A percentile compares a stretch with the other conserved stretches of the same genome.
phyloP scores from a whole-genome alignment of 2,797 vertebrate species.

The Gymnothorax javanicus region DNA sequence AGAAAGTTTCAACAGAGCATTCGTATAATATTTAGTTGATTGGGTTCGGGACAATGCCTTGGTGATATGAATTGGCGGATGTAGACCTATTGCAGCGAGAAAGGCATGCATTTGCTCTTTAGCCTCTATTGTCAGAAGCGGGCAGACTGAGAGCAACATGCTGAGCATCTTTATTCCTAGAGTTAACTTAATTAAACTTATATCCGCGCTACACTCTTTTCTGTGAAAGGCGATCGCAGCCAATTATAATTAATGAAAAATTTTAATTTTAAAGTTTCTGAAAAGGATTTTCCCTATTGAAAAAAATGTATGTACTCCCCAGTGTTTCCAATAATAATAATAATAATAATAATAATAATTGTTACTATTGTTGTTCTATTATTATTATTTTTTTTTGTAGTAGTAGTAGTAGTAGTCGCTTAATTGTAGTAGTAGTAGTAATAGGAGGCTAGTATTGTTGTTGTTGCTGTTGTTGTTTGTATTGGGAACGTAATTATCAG shows the following conservation, averaged over 20 bases:
- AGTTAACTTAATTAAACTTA: slow-evolving; percentile 79
- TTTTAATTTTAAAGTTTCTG: not conserved
- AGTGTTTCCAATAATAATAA: not conserved
- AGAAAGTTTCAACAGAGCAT: slow-evolving; percentile 76
- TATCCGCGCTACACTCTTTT: slow-evolving; percentile 65
- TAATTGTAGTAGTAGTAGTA: not conserved
- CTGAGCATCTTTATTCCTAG: slow-evolving; percentile 73
- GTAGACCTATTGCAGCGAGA: slow-evolving; percentile 59
- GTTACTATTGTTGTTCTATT: not conserved
- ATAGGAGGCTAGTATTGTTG: not conserved
- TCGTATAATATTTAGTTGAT: slow-evolving; percentile 86
- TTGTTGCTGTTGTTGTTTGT: not conserved
- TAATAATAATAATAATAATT: not conserved
- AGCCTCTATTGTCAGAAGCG: slow-evolving; percentile 60
- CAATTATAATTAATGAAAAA: slow-evolving; percentile 48
- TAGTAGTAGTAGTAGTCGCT: not conserved
- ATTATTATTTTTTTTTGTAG: slow-evolving; percentile 8
- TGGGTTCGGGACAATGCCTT: slow-evolving; percentile 78
- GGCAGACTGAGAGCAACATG: slow-evolving; percentile 62
- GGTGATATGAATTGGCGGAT: slow-evolving; percentile 74
- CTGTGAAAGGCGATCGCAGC: slow-evolving; percentile 47
- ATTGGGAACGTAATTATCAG: too few relatives aligned
- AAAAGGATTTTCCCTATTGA: not conserved
- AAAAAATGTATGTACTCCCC: not conserved
- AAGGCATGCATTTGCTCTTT: slow-evolving; percentile 53